Conservation (phyloP, 2,113 vertebrate species). For the Puffinus mauretanicus region DNA sequence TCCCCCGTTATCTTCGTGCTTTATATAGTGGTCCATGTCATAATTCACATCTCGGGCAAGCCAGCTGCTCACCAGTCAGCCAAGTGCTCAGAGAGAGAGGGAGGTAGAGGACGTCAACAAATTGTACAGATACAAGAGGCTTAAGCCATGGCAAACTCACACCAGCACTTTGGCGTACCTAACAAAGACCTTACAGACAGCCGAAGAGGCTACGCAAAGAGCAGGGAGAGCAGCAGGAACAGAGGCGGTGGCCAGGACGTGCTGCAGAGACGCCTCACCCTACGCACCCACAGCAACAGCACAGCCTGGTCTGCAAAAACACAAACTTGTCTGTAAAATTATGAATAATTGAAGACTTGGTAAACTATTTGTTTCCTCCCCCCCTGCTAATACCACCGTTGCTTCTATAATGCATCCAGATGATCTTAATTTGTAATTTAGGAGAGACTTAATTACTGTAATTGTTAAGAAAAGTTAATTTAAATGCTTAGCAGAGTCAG, state of each 20-base stretch:
- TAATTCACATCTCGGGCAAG: background rate
- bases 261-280: background rate
- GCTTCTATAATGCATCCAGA: slow-evolving; percentile 22
- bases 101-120: background rate
- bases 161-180: background rate
- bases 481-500: slow-evolving; percentile 25
- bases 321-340: background rate
- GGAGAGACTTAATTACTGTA: slow-evolving; percentile 38
- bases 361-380: background rate
- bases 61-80: background rate
- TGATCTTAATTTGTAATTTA: slow-evolving; percentile 65
- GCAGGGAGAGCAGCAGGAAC: background rate
- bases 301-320: background rate
- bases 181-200: background rate
- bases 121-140: background rate
- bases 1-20: background rate
- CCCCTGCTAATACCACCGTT: background rate
- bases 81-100: background rate
- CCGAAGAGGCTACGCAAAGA: background rate
- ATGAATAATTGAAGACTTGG: background rate
- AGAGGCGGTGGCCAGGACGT: background rate
- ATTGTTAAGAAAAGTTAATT: slow-evolving; percentile 57
- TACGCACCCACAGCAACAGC: background rate
- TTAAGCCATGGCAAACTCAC: background rate
- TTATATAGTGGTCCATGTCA: background rate